phyloP scores from a whole-genome alignment of 2,888 invertebrate species.

The Pristionchus entomophagus region DNA sequence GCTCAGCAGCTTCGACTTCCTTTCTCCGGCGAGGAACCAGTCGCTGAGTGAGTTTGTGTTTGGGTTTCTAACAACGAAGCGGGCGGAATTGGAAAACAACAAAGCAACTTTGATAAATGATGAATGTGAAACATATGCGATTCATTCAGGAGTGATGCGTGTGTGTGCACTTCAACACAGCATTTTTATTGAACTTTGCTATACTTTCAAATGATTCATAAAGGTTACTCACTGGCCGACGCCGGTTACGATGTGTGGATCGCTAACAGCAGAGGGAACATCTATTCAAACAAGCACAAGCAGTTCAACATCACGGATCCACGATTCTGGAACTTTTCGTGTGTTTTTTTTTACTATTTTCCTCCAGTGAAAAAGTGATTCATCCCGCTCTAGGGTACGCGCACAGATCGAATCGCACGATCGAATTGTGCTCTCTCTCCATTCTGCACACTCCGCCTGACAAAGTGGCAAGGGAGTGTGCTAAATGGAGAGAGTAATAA shows the following conservation, averaged over 20 bases:
- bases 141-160: too few relatives aligned
- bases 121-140: too few relatives aligned
- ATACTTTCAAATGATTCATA: too few relatives aligned
- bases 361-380: too few relatives aligned
- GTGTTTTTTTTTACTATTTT: not conserved
- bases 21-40: not conserved
- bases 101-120: too few relatives aligned
- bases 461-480: not conserved
- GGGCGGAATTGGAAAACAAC: too few relatives aligned
- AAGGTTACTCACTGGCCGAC: not conserved
- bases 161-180: too few relatives aligned
- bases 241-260: not conserved
- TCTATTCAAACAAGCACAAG: not conserved
- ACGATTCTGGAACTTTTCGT: slow-evolving; percentile 15
- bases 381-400: too few relatives aligned
- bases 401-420: not conserved
- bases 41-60: not conserved
- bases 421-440: too few relatives aligned
- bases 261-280: not conserved
- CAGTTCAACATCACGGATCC: not conserved
- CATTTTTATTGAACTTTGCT: too few relatives aligned
- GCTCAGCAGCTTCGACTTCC: not conserved
- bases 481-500: too few relatives aligned
- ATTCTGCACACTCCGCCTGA: not conserved
- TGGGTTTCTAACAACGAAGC: not conserved